phyloP scores from a whole-genome alignment of 1,140 invertebrate species.

The Drosophila tristis region DNA sequence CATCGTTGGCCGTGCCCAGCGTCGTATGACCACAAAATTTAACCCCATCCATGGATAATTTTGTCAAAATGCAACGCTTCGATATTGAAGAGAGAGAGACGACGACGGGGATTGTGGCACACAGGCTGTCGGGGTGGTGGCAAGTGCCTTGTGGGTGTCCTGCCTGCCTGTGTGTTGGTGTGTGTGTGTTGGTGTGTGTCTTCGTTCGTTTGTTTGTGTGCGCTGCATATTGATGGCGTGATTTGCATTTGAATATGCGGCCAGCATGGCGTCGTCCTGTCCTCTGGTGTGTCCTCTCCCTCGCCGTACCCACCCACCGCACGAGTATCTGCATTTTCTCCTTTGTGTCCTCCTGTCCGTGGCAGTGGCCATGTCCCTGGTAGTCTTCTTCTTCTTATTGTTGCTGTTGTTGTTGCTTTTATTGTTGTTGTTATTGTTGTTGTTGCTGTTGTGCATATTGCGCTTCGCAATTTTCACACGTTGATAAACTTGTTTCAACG shows the following conservation, averaged over 20 bases:
- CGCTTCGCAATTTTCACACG: conserved; percentile 74
- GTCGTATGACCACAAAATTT: conserved; percentile 61
- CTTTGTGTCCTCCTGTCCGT: neutral
- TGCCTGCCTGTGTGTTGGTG: neutral
- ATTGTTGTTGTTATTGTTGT: conserved; percentile 42
- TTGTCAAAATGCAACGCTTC: conserved; percentile 75
- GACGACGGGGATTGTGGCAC: no score
- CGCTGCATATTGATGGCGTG: conserved; percentile 79
- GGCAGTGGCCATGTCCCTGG: no score
- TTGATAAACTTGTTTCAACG: conserved; percentile 78
- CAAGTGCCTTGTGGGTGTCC: neutral
- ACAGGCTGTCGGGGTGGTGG: neutral
- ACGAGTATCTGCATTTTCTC: neutral
- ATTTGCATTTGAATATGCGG: conserved; percentile 81
- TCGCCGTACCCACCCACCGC: neutral
- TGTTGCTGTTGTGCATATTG: conserved; percentile 57
- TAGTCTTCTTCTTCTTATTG: conserved; percentile 1
- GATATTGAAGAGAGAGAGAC: conserved; percentile 27
- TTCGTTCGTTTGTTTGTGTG: conserved; percentile 25
- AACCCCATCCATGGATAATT: conserved; percentile 71
- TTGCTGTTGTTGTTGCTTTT: conserved; percentile 22
- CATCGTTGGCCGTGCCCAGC: conserved; percentile 9
- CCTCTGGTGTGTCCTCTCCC: conserved; percentile 1
- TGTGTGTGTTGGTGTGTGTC: conserved; percentile 12
- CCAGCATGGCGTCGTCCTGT: conserved; percentile 42